Base-by-base conservation (phyloP, 1,140 invertebrate genomes). In the Sipha flava region DNA sequence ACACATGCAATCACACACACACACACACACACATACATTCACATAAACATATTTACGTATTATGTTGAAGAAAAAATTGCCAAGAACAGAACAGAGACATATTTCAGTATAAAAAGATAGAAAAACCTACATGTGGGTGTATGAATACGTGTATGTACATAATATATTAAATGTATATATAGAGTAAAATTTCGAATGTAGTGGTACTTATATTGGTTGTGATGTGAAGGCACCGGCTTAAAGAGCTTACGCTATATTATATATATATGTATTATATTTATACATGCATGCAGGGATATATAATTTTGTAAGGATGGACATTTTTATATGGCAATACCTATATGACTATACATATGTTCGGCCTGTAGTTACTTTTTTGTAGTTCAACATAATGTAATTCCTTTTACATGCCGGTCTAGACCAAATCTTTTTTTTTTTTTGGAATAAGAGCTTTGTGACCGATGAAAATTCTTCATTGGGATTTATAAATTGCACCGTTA, bases 211-310 rank as follows among this genome's bases (percentile, higher is more conserved):
- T 40, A 57, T 77, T 26, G 49, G 49, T 40, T 26, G 52, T 59
- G 31, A 77, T 40, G 52, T 77, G 49, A 77, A 77, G 52, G 73
- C 57, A 57, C n/a, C 18, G 23, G 52, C 73, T 77, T 77, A 77
- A 43, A 77, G 73, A 77, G 73, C 52, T 77, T 77, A 77, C 52
- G 34, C 54, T 49, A 75, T 54, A 75, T n/a, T n/a, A n/a, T n/a
- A n/a, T n/a, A n/a, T n/a, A n/a, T n/a, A n/a, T n/a, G n/a, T n/a
- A n/a, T n/a, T 10, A 62, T 66, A 40, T 37, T 37, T 64, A 64
- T 40, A 40, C 40, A 40, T 14, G 43, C 37, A 2, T 66, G 3
- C 12, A 14, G 37, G 34, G 34, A 59, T 54, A 21, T 77, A 14
- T 21, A 43, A 77, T 77, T 77, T 59, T 77, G 52, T 77, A 77